phyloP scores from a whole-genome alignment of 2,113 vertebrate species.

The Podocnemis expansa region DNA sequence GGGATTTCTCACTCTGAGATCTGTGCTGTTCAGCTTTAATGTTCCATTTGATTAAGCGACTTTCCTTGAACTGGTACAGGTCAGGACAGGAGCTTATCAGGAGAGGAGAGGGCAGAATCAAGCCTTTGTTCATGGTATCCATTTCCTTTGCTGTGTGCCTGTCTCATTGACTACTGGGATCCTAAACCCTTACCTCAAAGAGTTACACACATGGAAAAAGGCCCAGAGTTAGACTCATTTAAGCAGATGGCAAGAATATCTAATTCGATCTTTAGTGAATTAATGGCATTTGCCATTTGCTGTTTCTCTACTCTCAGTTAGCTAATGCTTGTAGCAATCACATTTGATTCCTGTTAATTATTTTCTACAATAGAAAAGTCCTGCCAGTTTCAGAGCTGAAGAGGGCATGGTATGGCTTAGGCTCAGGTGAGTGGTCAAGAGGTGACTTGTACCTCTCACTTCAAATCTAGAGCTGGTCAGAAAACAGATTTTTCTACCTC shows the following conservation, averaged over 20 bases:
- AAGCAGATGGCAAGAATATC: conserved; percentile 3
- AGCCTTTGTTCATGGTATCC: background rate
- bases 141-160: accelerated
- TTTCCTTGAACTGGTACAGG: background rate
- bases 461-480: accelerated
- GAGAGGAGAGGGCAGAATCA: background rate
- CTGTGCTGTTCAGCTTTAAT: conserved; percentile 12
- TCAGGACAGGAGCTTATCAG: background rate
- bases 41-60: conserved; percentile 55
- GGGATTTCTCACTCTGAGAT: conserved; percentile 49
- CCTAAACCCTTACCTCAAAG: background rate
- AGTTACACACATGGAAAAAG: background rate
- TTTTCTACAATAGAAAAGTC: conserved; percentile 38
- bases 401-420: background rate
- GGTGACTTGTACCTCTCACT: background rate
- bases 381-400: conserved; percentile 30
- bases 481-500: background rate
- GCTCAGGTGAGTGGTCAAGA: background rate
- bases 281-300: conserved; percentile 60
- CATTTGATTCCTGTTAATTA: conserved; percentile 64
- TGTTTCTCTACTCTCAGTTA: conserved; percentile 68
- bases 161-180: background rate
- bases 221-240: background rate
- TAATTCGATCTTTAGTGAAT: conserved; percentile 59
- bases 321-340: conserved; percentile 62